phyloP scores from a whole-genome alignment of 92 coral and sea anemone species.

The Paramuricea clavata region DNA sequence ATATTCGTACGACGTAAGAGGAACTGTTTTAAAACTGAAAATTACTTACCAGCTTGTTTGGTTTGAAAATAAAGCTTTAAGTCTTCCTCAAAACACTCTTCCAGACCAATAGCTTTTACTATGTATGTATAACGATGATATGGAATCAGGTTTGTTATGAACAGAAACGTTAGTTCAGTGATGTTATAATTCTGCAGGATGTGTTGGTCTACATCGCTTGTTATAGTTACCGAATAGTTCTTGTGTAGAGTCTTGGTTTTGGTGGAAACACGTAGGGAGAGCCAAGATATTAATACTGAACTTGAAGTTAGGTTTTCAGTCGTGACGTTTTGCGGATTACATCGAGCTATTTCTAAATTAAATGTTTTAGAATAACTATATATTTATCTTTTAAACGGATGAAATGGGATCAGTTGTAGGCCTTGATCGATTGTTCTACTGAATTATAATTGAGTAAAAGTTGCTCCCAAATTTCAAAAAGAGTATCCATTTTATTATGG shows the following conservation, averaged over 20 bases:
- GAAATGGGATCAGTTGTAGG: too few relatives aligned
- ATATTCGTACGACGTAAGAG: too few relatives aligned
- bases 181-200: neutral
- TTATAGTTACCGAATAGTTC: neutral
- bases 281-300: neutral
- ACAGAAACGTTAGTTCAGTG: neutral
- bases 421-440: too few relatives aligned
- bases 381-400: too few relatives aligned
- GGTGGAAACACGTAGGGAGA: neutral
- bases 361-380: too few relatives aligned
- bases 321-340: neutral
- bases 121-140: neutral
- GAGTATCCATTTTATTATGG: too few relatives aligned
- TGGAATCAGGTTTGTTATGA: neutral
- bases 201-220: neutral
- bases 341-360: constrained; percentile 7
- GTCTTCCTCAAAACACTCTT: neutral
- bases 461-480: too few relatives aligned
- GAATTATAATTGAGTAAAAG: too few relatives aligned
- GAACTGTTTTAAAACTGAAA: too few relatives aligned
- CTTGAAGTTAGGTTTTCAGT: neutral
- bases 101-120: neutral
- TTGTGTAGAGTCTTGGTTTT: neutral
- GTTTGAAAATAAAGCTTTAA: neutral
- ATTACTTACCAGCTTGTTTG: neutral